Base-by-base conservation (phyloP, 2,888 invertebrate genomes). In the Diaperis boleti region DNA sequence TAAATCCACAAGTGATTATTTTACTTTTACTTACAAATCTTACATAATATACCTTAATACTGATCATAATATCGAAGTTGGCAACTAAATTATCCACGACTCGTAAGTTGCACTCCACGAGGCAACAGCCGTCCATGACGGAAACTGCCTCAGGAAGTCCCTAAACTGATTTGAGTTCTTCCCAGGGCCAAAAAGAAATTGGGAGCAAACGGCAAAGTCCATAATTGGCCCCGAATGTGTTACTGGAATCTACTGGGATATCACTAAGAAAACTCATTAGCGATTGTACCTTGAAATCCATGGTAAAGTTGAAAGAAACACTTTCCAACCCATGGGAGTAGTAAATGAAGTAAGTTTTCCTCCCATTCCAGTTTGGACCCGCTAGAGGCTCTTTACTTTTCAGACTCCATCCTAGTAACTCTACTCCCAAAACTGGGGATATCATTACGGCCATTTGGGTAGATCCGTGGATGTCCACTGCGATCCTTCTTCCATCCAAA, bases 21-120 rank as follows among this genome's bases (percentile, higher is more conserved):
- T n/a, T n/a, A n/a, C n/a, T n/a, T n/a, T n/a, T n/a, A n/a, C n/a
- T n/a, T n/a, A n/a, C n/a, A n/a, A n/a, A n/a, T n/a, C n/a, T n/a
- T n/a, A n/a, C n/a, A n/a, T n/a, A n/a, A n/a, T n/a, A n/a, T n/a
- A n/a, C n/a, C n/a, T n/a, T n/a, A n/a, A n/a, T n/a, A n/a, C n/a
- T n/a, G n/a, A n/a, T n/a, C n/a, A n/a, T n/a, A n/a, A n/a, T n/a
- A n/a, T n/a, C n/a, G n/a, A n/a, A n/a, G n/a, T 20, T 20, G 20
- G n/a, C 5, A 39, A 39, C 41, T 50, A 80, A 62, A 81, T 61
- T 45, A 78, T 71, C 81, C 81, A 88, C 4, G 89, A 86, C 70
- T 88, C 88, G 76, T 89, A 87, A 47, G 88, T 86, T 1, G 89
- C 87, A 60, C 87, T 87, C 91, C 91, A 91, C 65, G 87, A 88